Percentiles rank a stretch among this genome's conserved stretches.
Conservation (phyloP, 2,113 vertebrate genomes). For the Pimephales promelas region DNA sequence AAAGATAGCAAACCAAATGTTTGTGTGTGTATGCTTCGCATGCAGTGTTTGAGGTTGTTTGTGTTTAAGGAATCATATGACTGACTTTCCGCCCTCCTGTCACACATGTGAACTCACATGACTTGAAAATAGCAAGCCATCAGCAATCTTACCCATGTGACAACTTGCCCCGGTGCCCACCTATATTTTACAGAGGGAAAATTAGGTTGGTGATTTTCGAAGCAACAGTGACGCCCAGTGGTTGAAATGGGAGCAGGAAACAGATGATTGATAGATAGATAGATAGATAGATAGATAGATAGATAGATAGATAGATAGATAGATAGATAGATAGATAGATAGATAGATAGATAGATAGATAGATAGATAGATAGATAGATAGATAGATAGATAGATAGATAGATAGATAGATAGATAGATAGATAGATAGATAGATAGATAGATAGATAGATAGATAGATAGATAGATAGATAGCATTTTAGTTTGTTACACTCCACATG, state of each 20-base stretch:
- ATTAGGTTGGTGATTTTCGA: not conserved
- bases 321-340: no score
- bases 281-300: not conserved
- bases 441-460: no score
- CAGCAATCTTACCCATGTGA: not conserved
- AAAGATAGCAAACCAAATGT: no score
- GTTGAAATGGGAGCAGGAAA: not conserved
- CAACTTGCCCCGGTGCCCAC: not conserved
- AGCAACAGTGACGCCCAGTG: conserved; percentile 6
- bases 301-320: no score
- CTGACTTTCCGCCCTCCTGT: conserved; percentile 59
- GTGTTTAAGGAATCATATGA: conserved; percentile 62
- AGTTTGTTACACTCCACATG: no score
- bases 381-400: not conserved
- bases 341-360: no score
- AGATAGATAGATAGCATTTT: no score
- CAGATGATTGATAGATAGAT: not conserved
- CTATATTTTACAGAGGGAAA: not conserved
- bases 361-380: no score
- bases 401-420: no score
- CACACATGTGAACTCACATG: conserved; percentile 65
- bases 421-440: no score
- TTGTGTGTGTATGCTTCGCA: no score
- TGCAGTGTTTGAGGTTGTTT: not conserved
- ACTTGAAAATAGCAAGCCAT: conserved; percentile 39